phyloP scores from a whole-genome alignment of 2,797 vertebrate species.

The Strix occidentalis region DNA sequence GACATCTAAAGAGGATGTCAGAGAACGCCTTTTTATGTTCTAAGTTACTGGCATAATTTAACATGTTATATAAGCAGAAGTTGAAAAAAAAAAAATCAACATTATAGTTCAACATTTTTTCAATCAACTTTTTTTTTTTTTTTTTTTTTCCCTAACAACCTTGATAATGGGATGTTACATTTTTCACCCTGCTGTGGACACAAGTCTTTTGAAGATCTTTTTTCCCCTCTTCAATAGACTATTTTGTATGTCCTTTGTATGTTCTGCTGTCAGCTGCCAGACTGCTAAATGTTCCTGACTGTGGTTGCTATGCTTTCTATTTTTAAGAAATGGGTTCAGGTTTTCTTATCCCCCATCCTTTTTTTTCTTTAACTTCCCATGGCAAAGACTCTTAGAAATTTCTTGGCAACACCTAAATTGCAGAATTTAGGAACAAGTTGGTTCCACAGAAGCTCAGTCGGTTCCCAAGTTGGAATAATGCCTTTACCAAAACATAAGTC shows the following conservation, averaged over 20 bases:
- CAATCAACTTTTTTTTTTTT: background rate
- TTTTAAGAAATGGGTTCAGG: constrained; percentile 59
- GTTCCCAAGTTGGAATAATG: constrained; percentile 30
- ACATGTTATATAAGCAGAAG: constrained; percentile 13
- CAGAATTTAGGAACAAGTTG: constrained; percentile 54
- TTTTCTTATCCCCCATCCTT: background rate
- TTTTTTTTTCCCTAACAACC: background rate
- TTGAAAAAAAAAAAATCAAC: background rate
- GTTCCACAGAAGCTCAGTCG: constrained; percentile 34
- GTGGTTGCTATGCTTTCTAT: constrained; percentile 61
- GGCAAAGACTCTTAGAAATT: constrained; percentile 63
- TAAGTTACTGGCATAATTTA: background rate
- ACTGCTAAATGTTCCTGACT: constrained; percentile 59
- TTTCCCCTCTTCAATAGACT: background rate
- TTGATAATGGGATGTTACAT: constrained; percentile 2
- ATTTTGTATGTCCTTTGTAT: constrained; percentile 67
- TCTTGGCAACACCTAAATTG: constrained; percentile 68
- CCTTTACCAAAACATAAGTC: constrained; percentile 39
- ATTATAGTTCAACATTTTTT: no score
- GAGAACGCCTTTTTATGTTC: constrained; percentile 8
- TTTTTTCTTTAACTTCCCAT: constrained; percentile 56
- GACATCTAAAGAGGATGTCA: background rate
- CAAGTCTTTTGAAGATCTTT: constrained; percentile 36
- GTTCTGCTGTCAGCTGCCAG: constrained; percentile 52
- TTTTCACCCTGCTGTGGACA: constrained; percentile 58